Evolutionary conservation across 2,113 vertebrate species (phyloP), one percentile per base, ranked within the genome.

Genomic region (Bagarius yarrelli): DNA sequence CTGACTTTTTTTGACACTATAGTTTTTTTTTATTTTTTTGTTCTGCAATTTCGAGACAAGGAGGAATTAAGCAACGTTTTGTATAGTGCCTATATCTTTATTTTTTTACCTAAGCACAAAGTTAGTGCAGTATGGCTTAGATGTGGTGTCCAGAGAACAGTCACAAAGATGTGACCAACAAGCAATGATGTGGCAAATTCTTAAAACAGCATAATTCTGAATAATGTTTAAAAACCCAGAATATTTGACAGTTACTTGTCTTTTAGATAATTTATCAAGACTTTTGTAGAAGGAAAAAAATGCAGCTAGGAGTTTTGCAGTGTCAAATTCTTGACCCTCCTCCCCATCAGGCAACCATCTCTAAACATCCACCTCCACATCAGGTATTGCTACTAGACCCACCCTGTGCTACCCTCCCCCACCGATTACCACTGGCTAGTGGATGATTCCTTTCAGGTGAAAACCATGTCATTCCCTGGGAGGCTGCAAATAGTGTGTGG

Each of bases 361-460:
- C 74, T 77, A 21, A 30, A 76, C 57, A 74, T 81, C 74, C 53
- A 63, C 73, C 69, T 77, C 63, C 74, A 77, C 80, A 67, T 71
- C 63, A 78, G 81, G 61, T 47, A 78, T 70, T 69, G 34, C 56
- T 70, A 36, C 67, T 73, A 75, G 75, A 84, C 78, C 61, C 71
- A 82, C 60, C 79, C 74, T 74, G n/a, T 23, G 2, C 30, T 32
- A 52, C 57, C 82, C 56, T 34, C 57, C 79, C 82, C 70, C 82
- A 47, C 34, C 59, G 47, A 18, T 72, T 9, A 11, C 76, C 66
- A 85, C 72, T 82, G 79, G 67, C 86, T 88, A 86, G 61, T 86
- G 86, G 95, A 95, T 95, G 93, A 91, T 93, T 89, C 91, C 91
- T 93, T 89, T 91, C 91, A 92, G 94, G 93, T 94, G 59, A 78